Evolutionary conservation across 2,888 invertebrate species (phyloP).

Genomic region (Smittia sp.): DNA sequence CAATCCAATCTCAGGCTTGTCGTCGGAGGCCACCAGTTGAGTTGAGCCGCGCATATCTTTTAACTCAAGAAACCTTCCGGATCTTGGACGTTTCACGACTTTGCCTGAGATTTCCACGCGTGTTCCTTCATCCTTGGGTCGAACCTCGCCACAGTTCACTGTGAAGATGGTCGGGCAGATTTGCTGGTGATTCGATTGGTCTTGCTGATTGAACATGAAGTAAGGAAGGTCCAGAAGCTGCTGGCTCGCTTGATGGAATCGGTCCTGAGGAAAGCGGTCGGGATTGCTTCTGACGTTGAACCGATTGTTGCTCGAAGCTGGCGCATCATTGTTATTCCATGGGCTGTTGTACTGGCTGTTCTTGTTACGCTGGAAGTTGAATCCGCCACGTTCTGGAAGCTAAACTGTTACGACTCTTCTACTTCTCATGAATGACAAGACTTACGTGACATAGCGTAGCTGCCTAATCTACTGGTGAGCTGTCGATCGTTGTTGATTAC

Average conservation of each 20-base stretch:
- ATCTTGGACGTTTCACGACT: constrained; percentile 58
- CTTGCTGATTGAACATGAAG: background rate
- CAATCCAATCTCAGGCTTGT: constrained; percentile 51
- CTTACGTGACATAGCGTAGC: background rate
- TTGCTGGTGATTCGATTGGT: background rate
- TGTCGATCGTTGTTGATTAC: background rate
- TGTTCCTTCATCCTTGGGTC: constrained; percentile 52
- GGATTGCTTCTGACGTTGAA: background rate
- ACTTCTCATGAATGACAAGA: background rate
- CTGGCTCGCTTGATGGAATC: background rate
- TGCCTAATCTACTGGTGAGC: background rate
- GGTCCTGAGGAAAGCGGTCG: too few species aligned
- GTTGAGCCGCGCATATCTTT: constrained; percentile 62
- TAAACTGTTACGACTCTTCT: too few species aligned
- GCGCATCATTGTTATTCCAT: too few species aligned
- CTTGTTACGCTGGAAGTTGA: too few species aligned
- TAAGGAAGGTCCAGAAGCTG: background rate
- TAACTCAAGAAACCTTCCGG: constrained; percentile 60
- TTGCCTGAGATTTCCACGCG: constrained; percentile 62
- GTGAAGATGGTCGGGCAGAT: constrained; percentile 2
- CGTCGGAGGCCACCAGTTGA: constrained; percentile 57
- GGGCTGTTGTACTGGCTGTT: too few species aligned
- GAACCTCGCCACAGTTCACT: constrained; percentile 61
- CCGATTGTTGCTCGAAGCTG: background rate
- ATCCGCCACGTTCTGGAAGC: too few species aligned